A percentile compares a stretch with the other conserved stretches of the same genome.
phyloP scores from a whole-genome alignment of 2,797 vertebrate genomes.

The Tolypeutes matacus region DNA sequence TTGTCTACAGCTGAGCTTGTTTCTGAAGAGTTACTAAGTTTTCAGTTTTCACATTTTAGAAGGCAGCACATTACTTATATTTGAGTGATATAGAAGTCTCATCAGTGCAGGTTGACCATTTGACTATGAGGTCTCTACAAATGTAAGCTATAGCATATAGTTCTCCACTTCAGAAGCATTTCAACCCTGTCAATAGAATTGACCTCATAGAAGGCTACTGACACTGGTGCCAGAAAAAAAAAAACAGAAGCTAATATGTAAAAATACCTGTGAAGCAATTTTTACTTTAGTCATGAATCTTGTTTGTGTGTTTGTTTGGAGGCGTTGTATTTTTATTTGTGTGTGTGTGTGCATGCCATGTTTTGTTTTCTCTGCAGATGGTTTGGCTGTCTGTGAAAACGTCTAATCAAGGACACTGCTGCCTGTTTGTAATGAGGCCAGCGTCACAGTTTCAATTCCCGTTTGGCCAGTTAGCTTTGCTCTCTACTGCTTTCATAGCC shows the following conservation, averaged over 20 bases:
- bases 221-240: neutral
- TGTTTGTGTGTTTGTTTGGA: slow-evolving; percentile 5
- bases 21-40: slow-evolving; percentile 39
- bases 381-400: slow-evolving; percentile 45
- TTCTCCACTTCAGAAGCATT: slow-evolving; percentile 50
- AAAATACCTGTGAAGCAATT: slow-evolving; percentile 48
- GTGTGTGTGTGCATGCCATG: neutral
- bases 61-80: slow-evolving; percentile 38
- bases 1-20: slow-evolving; percentile 18
- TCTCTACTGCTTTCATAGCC: slow-evolving; percentile 38
- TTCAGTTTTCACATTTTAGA: slow-evolving; percentile 20
- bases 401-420: slow-evolving; percentile 53
- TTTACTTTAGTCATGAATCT: slow-evolving; percentile 33
- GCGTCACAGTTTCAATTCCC: slow-evolving; percentile 69
- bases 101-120: slow-evolving; percentile 5
- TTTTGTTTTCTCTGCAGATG: slow-evolving; percentile 65
- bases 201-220: neutral
- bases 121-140: slow-evolving; percentile 12
- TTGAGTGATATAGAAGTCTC: neutral
- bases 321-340: neutral
- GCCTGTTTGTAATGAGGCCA: slow-evolving; percentile 75
- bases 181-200: neutral
- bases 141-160: neutral
- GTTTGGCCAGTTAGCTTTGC: slow-evolving; percentile 73
- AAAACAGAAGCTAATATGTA: slow-evolving; percentile 38